Evolutionary conservation across 2,797 vertebrate species (phyloP), one percentile per base, ranked within the genome.

Genomic region (Sebastes vulpes): DNA sequence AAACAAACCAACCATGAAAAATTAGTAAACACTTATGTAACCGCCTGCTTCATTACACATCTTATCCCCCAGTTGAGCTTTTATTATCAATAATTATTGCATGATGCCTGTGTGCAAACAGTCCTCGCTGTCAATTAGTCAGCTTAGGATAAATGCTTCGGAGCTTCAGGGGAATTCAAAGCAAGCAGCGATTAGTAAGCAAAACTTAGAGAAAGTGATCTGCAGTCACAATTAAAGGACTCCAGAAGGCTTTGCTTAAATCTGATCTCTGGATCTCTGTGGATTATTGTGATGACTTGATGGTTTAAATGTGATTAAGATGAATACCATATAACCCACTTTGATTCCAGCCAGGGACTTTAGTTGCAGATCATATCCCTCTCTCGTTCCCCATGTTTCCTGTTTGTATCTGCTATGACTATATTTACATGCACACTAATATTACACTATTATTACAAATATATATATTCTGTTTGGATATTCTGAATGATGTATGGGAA

Each of bases 161-260:
- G 75, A 83, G 82, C 86, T 77, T 57, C 52, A 38, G 56, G 68
- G 69, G 64, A 79, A 84, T 75, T 83, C 79, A 79, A 77, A 88
- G 82, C 58, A 35, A 85, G 75, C 58, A 63, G 66, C 77, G 75
- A 93, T 89, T 89, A 85, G 83, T 75, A 69, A 83, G 54, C 66
- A 74, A 35, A 58, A 82, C 77, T 79, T 78, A 73, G 70, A 84
- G 72, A 77, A 83, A 82, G 57, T 63, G 67, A 78, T 81, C 75
- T 73, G 23, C 23, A 23, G 23, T 23, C 23, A 23, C 23, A 23
- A 23, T 82, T 65, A 63, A 78, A 84, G 20, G 58, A 80, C 77
- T 84, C 48, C 21, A 46, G 31, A 63, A 82, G 63, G 72, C 73
- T 83, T 85, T 81, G 65, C 4, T 72, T 59, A 18, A 59, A 75